Evolutionary conservation across 2,888 invertebrate species (phyloP).

Genomic region (Mesorhabditis sp.): DNA sequence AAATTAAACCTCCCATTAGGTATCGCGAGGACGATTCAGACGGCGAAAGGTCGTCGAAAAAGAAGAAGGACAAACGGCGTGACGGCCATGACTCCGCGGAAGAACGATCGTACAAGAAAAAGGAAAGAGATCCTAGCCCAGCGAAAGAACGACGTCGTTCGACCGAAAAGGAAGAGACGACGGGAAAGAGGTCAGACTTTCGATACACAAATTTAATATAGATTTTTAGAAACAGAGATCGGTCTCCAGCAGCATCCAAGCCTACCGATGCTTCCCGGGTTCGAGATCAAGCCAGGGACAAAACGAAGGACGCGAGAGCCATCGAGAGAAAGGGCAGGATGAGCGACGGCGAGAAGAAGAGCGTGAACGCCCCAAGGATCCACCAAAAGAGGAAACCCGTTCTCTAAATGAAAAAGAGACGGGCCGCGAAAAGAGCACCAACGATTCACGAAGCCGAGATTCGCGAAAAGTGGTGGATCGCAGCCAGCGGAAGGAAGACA

Average conservation of each 20-base stretch:
- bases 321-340: conserved; percentile 9
- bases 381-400: too few relatives aligned
- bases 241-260: too few relatives aligned
- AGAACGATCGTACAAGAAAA: conserved; percentile 15
- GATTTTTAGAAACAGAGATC: too few relatives aligned
- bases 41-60: conserved; percentile 14
- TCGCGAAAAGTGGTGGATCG: conserved; percentile 7
- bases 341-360: conserved; percentile 8
- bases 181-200: neutral
- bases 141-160: conserved; percentile 13
- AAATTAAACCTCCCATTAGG: neutral
- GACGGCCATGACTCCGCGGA: conserved; percentile 6
- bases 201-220: too few relatives aligned
- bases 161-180: neutral
- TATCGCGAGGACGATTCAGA: conserved; percentile 10
- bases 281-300: neutral
- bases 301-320: conserved; percentile 4
- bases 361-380: neutral
- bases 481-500: too few relatives aligned
- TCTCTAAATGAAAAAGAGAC: neutral
- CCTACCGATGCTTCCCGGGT: neutral
- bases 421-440: conserved; percentile 8
- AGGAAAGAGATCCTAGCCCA: neutral
- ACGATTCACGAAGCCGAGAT: too few relatives aligned
- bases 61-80: conserved; percentile 11